Conservation (phyloP, 2,888 invertebrate genomes). For the Temnothorax ravouxi region DNA sequence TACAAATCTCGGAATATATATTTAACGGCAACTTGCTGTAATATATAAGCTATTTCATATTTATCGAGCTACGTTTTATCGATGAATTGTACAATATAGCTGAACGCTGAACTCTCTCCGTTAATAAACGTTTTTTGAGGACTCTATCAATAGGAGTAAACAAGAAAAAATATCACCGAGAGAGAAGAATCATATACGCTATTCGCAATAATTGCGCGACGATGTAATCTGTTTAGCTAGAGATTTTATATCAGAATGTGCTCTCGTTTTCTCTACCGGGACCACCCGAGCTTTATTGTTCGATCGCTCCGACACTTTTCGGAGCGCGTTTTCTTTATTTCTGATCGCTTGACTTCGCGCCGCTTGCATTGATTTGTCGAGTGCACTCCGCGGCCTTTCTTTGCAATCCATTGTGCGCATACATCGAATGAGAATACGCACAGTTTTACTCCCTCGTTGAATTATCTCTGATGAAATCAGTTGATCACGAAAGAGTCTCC, state of each 20-base stretch:
- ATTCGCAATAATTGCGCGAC: slow-evolving; percentile 1
- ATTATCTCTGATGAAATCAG: slow-evolving; percentile 28
- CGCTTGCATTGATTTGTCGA: slow-evolving; percentile 43
- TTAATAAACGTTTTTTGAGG: not conserved
- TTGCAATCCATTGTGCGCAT: slow-evolving; percentile 37
- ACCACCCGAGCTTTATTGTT: not conserved
- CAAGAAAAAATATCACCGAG: not conserved
- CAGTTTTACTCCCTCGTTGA: not conserved
- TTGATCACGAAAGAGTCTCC: not conserved
- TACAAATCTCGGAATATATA: not conserved
- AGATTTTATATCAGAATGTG: slow-evolving; percentile 16
- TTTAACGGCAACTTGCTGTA: not conserved
- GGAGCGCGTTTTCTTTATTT: slow-evolving; percentile 53
- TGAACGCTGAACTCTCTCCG: not conserved
- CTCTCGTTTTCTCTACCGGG: not conserved
- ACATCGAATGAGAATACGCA: slow-evolving; percentile 14
- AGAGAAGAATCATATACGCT: not conserved
- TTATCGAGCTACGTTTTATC: not conserved
- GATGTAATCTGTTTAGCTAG: slow-evolving; percentile 7
- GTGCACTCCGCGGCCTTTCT: slow-evolving; percentile 33
- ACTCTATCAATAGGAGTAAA: not conserved
- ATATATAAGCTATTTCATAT: not conserved
- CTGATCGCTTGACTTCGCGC: slow-evolving; percentile 55
- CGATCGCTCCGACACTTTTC: slow-evolving; percentile 5
- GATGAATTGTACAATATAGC: not conserved